Base-by-base conservation (phyloP, 2,113 vertebrate genomes). In the Bombycilla garrulus region DNA sequence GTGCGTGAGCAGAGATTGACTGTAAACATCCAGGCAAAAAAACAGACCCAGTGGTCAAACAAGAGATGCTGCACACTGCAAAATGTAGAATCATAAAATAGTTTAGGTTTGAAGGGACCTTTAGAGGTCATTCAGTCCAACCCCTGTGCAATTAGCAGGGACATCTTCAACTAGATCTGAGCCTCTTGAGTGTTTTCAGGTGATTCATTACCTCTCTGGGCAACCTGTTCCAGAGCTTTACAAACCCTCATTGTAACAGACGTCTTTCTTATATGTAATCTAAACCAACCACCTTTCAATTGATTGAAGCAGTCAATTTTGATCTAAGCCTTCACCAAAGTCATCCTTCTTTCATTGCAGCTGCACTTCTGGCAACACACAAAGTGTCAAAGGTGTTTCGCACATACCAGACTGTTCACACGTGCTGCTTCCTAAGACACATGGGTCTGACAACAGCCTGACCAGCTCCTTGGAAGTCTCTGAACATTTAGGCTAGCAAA, bases 61-160 rank as follows among this genome's bases (percentile, higher is more conserved):
- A n/a, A 74, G 48, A 51, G 50, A 36, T 0, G 0, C 9, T 33
- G 29, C 24, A 70, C 48, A 12, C 33, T 40, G 45, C 33, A 7
- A 90, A 76, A 47, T 45, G 56, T 5, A 26, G 54, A 61, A 21
- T 40, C 24, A 62, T 10, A 15, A 11, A 48, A 56, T 3, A 54
- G 8, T 62, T 54, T 31, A 58, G n/a, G 12, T 48, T 56, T 26
- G 10, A 76, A 56, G 31, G 18, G 18, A 42, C 54, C 15, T 54
- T 54, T 24, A 69, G 57, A 77, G 22, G 12, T n/a, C 24, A 40
- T 47, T 28, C 40, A 70, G 47, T 47, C n/a, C 23, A 70, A 61
- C 2, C 3, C 11, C 12, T n/a, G 24, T 42, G 47, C 47, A 61
- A 40, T 40, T 40, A 67, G 31, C 29, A 76, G 24, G 29, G 40